Evolutionary conservation across 2,888 invertebrate species (phyloP), one percentile per base, ranked within the genome.

Genomic region (Drepanosiphum platanoidis): DNA sequence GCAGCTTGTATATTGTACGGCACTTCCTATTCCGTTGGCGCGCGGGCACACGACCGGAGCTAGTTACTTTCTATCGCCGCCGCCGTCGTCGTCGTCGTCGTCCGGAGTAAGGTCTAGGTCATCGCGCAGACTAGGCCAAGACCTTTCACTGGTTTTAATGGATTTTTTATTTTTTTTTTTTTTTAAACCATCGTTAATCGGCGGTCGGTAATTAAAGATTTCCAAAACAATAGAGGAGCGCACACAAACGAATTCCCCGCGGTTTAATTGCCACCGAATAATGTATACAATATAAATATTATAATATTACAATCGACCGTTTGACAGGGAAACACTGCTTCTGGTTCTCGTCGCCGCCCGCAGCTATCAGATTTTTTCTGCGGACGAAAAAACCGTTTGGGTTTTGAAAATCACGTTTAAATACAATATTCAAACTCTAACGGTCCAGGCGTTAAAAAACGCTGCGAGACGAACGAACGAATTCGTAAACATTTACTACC

Each of bases 31-130:
- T 66, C 52, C 70, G 22, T 34, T n/a, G 18, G 13, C 27, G 30
- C 42, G 64, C n/a, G 15, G 13, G 18, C 30, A 39, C 27, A 39
- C 34, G 4, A 34, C 18, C 32, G 11, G 5, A 7, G 72, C 39
- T 39, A 71, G 83, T 75, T 77, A 77, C 84, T 84, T 84, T 84
- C 84, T 84, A 75, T n/a, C 22, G 11, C n/a, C n/a, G n/a, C n/a
- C n/a, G n/a, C n/a, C n/a, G n/a, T n/a, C n/a, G n/a, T n/a, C n/a
- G n/a, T n/a, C n/a, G 22, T 36, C 71, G 36, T n/a, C n/a, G 68
- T 68, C 68, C 84, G n/a, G 36, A 75, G 32, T 34, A 46, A 75
- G 84, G 84, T 68, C 84, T 77, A 84, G 84, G 84, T 77, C 77
- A 84, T 39, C 52, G 15, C 68, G 18, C 1, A 70, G 68, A 75